These are phyloP conservation scores for Eucriotettix oculatus DNA, from an alignment of 2,888 invertebrate genomes.

Conservation along the genomic window DNA sequence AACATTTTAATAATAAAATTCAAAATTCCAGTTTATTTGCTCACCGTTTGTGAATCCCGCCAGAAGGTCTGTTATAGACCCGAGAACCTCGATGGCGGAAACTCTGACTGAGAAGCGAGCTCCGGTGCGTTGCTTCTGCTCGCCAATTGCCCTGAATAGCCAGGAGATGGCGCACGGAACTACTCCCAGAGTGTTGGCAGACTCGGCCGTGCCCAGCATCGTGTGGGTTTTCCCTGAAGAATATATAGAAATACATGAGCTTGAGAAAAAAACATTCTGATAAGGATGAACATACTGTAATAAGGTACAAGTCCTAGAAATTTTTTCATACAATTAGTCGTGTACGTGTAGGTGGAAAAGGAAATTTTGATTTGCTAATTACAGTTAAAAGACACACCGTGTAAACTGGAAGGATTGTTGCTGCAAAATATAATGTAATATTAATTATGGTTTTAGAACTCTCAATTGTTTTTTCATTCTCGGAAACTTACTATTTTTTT, in stretches of 20 bases:
- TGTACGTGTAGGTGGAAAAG: too few relatives aligned
- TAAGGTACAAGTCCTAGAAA: too few relatives aligned
- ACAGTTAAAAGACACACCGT: too few relatives aligned
- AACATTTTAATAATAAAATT: slow-evolving; percentile 5
- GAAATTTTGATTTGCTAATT: too few relatives aligned
- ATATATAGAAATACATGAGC: neutral
- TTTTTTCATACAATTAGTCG: too few relatives aligned
- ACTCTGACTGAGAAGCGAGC: slow-evolving; percentile 85
- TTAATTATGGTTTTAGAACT: too few relatives aligned
- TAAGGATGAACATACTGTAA: too few relatives aligned
- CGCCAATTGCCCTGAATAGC: slow-evolving; percentile 86
- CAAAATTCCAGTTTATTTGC: neutral
- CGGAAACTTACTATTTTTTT: too few relatives aligned
- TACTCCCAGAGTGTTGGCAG: slow-evolving; percentile 58
- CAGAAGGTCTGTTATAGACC: neutral
- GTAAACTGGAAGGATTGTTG: too few relatives aligned
- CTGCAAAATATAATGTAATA: too few relatives aligned
- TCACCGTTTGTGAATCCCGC: neutral
- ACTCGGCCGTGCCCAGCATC: slow-evolving; percentile 62
- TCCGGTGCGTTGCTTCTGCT: slow-evolving; percentile 80
- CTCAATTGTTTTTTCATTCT: too few relatives aligned
- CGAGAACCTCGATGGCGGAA: slow-evolving; percentile 67
- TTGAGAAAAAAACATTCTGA: neutral
- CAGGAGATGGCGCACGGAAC: slow-evolving; percentile 91
- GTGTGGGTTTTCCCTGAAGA: slow-evolving; percentile 66